These are phyloP conservation scores for Melipona bicolor DNA, from an alignment of 2,888 invertebrate genomes.

Conservation along the genomic window DNA sequence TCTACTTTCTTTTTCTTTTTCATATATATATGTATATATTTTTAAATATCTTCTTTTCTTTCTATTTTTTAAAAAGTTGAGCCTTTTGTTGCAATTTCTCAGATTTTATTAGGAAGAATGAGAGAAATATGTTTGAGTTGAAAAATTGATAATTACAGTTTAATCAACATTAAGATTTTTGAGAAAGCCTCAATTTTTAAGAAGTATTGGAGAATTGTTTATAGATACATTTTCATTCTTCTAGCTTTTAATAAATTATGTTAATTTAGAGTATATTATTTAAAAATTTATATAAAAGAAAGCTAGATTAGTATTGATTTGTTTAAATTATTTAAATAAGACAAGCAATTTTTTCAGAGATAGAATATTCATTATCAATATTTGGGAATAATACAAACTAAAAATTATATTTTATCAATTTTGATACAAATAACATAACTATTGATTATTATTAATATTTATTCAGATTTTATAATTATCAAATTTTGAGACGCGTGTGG, in stretches of 20 bases:
- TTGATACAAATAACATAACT: not conserved
- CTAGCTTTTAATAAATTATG: not conserved
- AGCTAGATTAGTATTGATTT: not conserved
- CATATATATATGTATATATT: not conserved
- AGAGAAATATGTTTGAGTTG: not conserved
- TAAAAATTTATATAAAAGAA: not conserved
- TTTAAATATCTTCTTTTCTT: not conserved
- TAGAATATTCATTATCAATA: not conserved
- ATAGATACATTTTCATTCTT: not conserved
- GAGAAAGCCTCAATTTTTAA: not conserved
- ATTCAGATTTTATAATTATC: not conserved
- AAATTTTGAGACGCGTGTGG: not conserved
- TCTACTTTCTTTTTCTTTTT: constrained; percentile 6
- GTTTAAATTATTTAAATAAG: not conserved
- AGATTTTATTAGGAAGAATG: not conserved
- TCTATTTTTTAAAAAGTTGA: not conserved
- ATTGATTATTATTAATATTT: not conserved
- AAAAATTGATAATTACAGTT: not conserved
- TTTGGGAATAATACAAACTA: not conserved
- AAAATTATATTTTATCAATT: not conserved
- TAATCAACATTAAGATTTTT: not conserved
- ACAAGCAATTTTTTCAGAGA: not conserved
- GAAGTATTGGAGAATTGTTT: not conserved
- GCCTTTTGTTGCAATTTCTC: not conserved
- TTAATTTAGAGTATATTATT: not conserved